Conservation (phyloP, 2,888 invertebrate species). For the Meandrusa payeni region DNA sequence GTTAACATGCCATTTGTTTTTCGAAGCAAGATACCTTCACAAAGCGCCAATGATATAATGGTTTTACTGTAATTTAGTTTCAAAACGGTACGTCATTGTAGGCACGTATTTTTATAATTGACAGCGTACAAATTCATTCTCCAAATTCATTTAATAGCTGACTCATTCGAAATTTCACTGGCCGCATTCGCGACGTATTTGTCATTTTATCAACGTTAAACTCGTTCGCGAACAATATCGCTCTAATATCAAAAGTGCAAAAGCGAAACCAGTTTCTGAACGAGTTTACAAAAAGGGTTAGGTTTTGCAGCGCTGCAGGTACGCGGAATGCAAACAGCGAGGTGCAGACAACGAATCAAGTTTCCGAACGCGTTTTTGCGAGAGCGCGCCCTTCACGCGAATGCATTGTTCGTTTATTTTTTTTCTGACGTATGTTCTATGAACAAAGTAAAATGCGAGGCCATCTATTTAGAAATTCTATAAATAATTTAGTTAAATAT, state of each 20-base stretch:
- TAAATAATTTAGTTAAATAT: no score
- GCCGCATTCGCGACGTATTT: not conserved
- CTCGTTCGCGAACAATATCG: slow-evolving; percentile 16
- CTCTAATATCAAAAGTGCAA: slow-evolving; percentile 19
- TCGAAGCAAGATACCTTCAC: no score
- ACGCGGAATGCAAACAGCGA: slow-evolving; percentile 63
- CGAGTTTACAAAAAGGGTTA: slow-evolving; percentile 45
- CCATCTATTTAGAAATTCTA: no score
- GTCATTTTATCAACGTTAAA: slow-evolving; percentile 8
- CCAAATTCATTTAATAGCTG: slow-evolving; percentile 10
- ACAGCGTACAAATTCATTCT: slow-evolving; percentile 8
- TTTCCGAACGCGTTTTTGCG: slow-evolving; percentile 39
- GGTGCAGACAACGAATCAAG: slow-evolving; percentile 56
- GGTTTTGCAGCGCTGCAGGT: slow-evolving; percentile 55
- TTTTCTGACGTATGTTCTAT: no score
- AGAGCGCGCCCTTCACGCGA: slow-evolving; percentile 18
- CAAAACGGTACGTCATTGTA: not conserved
- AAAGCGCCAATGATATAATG: no score
- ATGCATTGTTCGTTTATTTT: slow-evolving; percentile 17
- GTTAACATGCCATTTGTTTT: no score
- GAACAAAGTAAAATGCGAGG: no score
- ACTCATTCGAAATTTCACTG: slow-evolving; percentile 13
- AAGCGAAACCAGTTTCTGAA: slow-evolving; percentile 30
- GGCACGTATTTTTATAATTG: slow-evolving; percentile 13
- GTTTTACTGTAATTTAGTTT: not conserved